These are phyloP conservation scores for Gasterosteus nipponicus DNA, from an alignment of 2,113 vertebrate genomes.

Conservation along the genomic window DNA sequence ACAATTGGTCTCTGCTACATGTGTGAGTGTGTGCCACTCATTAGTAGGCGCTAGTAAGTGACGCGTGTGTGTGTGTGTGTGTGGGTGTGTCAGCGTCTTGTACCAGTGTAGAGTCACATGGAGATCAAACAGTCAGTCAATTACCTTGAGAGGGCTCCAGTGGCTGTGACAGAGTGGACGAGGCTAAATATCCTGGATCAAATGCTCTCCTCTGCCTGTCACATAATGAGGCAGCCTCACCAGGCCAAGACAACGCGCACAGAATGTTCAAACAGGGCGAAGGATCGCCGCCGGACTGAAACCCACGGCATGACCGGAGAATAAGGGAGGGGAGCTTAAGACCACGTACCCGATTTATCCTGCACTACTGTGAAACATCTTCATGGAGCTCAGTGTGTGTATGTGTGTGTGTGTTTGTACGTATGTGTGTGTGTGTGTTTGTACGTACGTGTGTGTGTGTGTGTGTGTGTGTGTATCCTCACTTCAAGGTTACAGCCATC, in stretches of 20 bases:
- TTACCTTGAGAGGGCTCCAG: constrained; percentile 79
- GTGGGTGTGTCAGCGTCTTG: constrained; percentile 51
- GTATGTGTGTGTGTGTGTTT: constrained; percentile 3
- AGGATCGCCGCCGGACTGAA: constrained; percentile 35
- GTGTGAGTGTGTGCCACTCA: constrained; percentile 25
- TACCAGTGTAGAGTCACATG: constrained; percentile 61
- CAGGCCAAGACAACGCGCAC: constrained; percentile 51
- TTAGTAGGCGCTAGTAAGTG: constrained; percentile 42
- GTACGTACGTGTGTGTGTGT: neutral
- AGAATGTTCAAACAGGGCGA: constrained; percentile 57
- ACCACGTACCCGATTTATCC: constrained; percentile 13
- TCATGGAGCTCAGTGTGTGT: neutral
- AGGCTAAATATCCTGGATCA: constrained; percentile 66
- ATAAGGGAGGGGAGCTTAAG: constrained; percentile 21
- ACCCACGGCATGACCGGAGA: constrained; percentile 44
- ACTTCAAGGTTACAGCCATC: constrained; percentile 38
- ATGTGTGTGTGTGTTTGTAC: neutral
- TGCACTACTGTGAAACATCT: constrained; percentile 30
- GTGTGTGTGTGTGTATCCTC: constrained; percentile 16
- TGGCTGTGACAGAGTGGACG: constrained; percentile 68
- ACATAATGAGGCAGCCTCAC: constrained; percentile 58
- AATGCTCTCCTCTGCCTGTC: constrained; percentile 71
- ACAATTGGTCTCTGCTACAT: constrained; percentile 6
- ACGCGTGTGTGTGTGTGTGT: constrained; percentile 15
- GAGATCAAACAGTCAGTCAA: constrained; percentile 71